Evolutionary conservation across 2,113 vertebrate species (phyloP).

Genomic region (Odontesthes bonariensis): DNA sequence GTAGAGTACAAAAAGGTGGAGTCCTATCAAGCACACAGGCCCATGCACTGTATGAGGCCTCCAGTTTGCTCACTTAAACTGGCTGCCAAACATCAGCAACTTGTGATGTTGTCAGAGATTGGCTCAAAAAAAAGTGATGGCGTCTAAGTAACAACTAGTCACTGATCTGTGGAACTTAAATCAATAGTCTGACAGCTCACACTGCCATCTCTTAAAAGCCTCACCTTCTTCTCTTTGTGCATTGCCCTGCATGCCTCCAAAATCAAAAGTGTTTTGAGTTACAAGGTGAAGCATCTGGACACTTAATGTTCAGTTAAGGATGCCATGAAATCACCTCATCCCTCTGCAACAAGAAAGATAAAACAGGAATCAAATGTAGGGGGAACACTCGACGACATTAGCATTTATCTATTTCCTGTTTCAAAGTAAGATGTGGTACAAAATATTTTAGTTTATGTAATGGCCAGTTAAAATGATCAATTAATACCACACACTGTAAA

Average conservation of each 20-base stretch:
- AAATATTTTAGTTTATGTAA: no score
- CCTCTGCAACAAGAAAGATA: constrained; percentile 7
- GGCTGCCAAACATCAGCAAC: not conserved
- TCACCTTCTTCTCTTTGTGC: constrained; percentile 9
- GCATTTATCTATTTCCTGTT: no score
- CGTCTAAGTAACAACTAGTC: not conserved
- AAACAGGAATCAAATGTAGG: not conserved
- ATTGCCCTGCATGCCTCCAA: constrained; percentile 9
- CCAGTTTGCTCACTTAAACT: constrained; percentile 20
- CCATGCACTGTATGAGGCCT: constrained; percentile 8
- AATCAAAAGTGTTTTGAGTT: constrained; percentile 9
- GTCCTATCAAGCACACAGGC: constrained; percentile 30
- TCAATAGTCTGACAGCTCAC: not conserved
- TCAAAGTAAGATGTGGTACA: no score
- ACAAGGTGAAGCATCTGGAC: constrained; percentile 5
- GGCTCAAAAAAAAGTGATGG: not conserved
- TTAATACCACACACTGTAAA: no score
- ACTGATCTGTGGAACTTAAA: not conserved
- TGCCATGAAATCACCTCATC: not conserved
- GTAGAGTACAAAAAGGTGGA: constrained; percentile 65
- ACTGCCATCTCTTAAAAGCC: not conserved
- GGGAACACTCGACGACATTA: no score
- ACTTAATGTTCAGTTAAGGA: constrained; percentile 10
- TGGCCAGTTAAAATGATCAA: no score
- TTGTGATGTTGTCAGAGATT: not conserved